Percentiles rank a stretch among this genome's conserved stretches.
Evolutionary conservation across 1,140 invertebrate genomes (phyloP).

Genomic region (Calosoma granatense): DNA sequence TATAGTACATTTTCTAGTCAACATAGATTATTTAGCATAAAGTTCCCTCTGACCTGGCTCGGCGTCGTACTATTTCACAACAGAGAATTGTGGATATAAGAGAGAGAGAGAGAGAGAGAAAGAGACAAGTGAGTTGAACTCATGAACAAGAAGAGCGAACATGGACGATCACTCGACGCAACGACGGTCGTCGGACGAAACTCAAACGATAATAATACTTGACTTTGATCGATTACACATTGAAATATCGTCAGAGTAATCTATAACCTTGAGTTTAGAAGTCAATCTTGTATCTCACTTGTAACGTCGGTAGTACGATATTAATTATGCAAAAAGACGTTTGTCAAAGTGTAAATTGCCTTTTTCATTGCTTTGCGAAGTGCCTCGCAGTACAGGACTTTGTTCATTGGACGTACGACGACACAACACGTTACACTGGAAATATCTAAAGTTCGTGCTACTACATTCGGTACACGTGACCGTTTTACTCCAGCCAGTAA

Average conservation of each 20-base stretch:
- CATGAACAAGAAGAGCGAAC: neutral
- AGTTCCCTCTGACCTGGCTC: neutral
- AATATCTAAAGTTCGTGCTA: too few species aligned
- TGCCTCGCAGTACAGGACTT: neutral
- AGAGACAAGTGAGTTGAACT: neutral
- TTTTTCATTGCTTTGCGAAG: neutral
- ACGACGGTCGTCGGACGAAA: neutral
- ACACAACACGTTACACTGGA: too few species aligned
- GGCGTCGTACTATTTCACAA: neutral
- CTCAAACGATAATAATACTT: conserved; percentile 1
- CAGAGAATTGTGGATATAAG: neutral
- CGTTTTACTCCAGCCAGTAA: too few species aligned
- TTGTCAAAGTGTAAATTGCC: neutral
- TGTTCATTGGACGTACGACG: too few species aligned
- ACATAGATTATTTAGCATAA: conserved; percentile 6
- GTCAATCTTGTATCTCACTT: conserved; percentile 6
- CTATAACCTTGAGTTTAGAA: conserved; percentile 4
- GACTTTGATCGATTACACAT: conserved; percentile 7
- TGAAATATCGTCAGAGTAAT: conserved; percentile 6
- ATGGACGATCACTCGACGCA: neutral
- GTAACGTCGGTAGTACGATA: neutral
- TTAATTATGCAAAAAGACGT: neutral
- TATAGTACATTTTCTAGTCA: conserved; percentile 8
- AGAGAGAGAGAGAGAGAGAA: neutral
- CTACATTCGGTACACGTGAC: too few species aligned